Evolutionary conservation across 2,797 vertebrate species (phyloP), one percentile per base, ranked within the genome.

Genomic region (Triplophysa yarkandensis): DNA sequence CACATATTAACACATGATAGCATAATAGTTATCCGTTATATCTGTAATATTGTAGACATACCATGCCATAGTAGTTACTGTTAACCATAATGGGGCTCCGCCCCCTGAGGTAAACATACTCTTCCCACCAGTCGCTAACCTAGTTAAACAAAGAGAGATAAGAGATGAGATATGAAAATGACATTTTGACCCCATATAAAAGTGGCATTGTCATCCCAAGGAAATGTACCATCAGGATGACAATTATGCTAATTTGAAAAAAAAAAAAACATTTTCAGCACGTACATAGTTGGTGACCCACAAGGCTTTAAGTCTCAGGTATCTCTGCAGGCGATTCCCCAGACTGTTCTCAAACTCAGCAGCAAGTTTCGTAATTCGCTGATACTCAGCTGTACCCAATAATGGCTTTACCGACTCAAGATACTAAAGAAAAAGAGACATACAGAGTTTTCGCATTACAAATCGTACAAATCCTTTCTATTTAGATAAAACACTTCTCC

Each of bases 51-150:
- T 39, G 21, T 9, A 21, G 5, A 10, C 14, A 25, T 73, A 92
- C 95, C 95, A 95, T 95, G 83, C 90, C 87, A 32, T 95, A 95
- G 81, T 94, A 95, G 86, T 95, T 95, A 84, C 94, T 96, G 86
- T 95, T 95, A 72, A 95, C 94, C 93, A 95, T 93, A 71, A 96
- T 88, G 0, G 94, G 92, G 8, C 85, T 83, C 21, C 94, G 86
- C 50, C 92, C 85, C 19, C 92, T 89, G 65, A 95, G 83, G 78
- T 95, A 96, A 75, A 96, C 89, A 14, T 93, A 95, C 48, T 94
- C 93, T 80, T 95, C 94, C 94, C 95, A 96, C 94, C 94, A 95
- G 86, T 95, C 94, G 2, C 93, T 95, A 80, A 95, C 94, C 94
- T 95, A 81, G 0, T 62, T 13, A 28, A 50, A 63, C 8, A 43